phyloP scores from a whole-genome alignment of 1,140 invertebrate species.

The Conopomorpha cramerella region DNA sequence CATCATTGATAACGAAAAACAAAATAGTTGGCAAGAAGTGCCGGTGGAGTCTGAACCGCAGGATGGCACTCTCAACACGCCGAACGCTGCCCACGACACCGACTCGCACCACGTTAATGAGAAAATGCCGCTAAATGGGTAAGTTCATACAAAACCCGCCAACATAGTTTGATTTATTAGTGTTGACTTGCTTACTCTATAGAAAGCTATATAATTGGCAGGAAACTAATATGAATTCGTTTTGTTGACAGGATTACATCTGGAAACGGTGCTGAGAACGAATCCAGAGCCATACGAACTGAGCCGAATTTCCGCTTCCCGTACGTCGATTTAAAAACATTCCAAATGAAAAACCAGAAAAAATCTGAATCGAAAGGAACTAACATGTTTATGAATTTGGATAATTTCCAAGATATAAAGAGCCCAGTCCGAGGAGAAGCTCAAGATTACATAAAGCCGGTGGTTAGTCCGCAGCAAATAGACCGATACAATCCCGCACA shows the following conservation, averaged over 20 bases:
- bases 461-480: slow-evolving; percentile 19
- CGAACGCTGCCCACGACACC: no score
- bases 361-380: slow-evolving; percentile 21
- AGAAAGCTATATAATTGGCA: background rate
- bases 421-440: slow-evolving; percentile 45
- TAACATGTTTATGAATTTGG: slow-evolving; percentile 33
- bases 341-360: slow-evolving; percentile 33
- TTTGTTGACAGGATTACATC: slow-evolving; percentile 30
- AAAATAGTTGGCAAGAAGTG: slow-evolving; percentile 35
- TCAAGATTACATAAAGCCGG: slow-evolving; percentile 39
- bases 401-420: slow-evolving; percentile 36
- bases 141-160: slow-evolving; percentile 11
- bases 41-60: no score
- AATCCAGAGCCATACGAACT: slow-evolving; percentile 45
- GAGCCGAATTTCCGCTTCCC: slow-evolving; percentile 41
- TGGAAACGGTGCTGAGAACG: slow-evolving; percentile 45
- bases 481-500: slow-evolving; percentile 56
- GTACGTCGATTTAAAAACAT: slow-evolving; percentile 43
- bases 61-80: no score
- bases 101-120: slow-evolving; percentile 23
- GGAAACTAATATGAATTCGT: background rate
- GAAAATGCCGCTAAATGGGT: slow-evolving; percentile 48
- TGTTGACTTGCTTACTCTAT: no score
- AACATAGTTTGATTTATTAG: no score
- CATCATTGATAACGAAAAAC: slow-evolving; percentile 43